A percentile compares a stretch with the other conserved stretches of the same genome.
Conservation (phyloP, 2,888 invertebrate species). For the Acleris literana region DNA sequence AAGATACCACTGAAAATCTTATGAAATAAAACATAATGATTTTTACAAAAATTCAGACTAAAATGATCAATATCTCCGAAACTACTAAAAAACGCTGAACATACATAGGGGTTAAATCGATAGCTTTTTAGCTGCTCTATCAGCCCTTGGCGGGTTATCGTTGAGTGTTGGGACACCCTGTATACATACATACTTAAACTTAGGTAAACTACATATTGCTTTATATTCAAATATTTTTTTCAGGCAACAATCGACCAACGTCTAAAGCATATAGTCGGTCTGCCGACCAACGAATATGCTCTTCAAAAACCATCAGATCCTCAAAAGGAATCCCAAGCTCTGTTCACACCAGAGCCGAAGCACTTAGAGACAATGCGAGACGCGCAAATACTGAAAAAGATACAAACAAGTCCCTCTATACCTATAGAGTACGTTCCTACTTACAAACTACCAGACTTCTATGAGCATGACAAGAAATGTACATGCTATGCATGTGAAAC, state of each 20-base stretch:
- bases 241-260: conserved; percentile 68
- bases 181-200: no score
- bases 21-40: no score
- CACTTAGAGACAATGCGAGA: conserved; percentile 66
- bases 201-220: no score
- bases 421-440: conserved; percentile 48
- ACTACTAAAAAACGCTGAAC: no score
- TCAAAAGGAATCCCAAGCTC: conserved; percentile 32
- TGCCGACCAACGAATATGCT: conserved; percentile 51
- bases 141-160: no score
- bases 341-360: conserved; percentile 51
- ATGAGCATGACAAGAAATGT: conserved; percentile 54
- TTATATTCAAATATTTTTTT: conserved; percentile 9
- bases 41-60: no score
- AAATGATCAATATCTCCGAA: no score
- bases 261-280: conserved; percentile 62
- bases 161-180: no score
- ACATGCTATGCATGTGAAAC: conserved; percentile 58
- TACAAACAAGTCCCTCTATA: conserved; percentile 54
- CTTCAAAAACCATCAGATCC: conserved; percentile 37
- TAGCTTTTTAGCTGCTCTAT: no score
- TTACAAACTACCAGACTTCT: conserved; percentile 55
- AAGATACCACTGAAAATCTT: no score
- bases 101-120: no score
- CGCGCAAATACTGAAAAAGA: conserved; percentile 47